Evolutionary conservation across 2,888 invertebrate species (phyloP).

Genomic region (Callyntrura sp.): DNA sequence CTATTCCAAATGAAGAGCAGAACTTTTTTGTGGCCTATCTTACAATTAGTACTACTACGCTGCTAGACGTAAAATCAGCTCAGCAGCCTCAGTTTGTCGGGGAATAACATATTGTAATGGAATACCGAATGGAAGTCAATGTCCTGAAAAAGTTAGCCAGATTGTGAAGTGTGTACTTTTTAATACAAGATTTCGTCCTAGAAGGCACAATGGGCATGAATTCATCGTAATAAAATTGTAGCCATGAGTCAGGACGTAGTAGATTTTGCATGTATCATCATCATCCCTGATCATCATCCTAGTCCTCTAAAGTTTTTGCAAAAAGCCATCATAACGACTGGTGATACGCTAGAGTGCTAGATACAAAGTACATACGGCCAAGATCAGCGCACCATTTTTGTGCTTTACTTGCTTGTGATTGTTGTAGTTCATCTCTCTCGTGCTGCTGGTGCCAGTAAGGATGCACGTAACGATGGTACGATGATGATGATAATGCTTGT

Average conservation of each 20-base stretch:
- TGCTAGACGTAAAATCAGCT: too few relatives aligned
- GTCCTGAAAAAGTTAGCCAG: constrained; percentile 74
- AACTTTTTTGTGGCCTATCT: neutral
- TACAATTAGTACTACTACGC: constrained; percentile 23
- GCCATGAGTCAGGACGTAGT: too few relatives aligned
- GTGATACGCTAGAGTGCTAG: too few relatives aligned
- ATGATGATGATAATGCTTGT: neutral
- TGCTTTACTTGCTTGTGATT: constrained; percentile 79
- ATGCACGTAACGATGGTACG: too few relatives aligned
- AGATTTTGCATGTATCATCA: neutral
- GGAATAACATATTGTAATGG: constrained; percentile 2
- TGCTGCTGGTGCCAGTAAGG: neutral
- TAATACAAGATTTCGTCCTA: neutral
- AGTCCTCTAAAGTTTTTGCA: neutral
- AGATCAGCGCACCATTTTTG: constrained; percentile 47
- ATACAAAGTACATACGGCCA: constrained; percentile 55
- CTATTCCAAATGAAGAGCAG: constrained; percentile 71
- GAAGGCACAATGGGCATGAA: neutral
- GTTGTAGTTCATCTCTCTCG: constrained; percentile 45
- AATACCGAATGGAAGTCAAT: constrained; percentile 80
- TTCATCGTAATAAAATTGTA: too few relatives aligned
- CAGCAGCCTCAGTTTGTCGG: constrained; percentile 2
- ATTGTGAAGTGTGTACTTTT: constrained; percentile 30
- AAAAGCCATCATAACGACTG: too few relatives aligned
- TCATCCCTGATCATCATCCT: constrained; percentile 1